These are phyloP conservation scores for Lacerta bilineata DNA, from an alignment of 2,797 vertebrate genomes.

Conservation along the genomic window DNA sequence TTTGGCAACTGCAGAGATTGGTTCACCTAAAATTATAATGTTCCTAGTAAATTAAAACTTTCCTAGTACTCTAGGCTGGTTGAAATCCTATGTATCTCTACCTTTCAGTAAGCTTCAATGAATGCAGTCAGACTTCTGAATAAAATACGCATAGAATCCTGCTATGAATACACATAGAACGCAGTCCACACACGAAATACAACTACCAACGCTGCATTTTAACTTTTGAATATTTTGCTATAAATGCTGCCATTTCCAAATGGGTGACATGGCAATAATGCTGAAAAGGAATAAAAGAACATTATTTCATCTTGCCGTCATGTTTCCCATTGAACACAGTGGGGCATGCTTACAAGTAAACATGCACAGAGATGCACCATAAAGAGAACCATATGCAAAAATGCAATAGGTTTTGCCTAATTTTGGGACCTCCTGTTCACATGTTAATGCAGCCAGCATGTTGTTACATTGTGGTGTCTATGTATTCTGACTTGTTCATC, in stretches of 20 bases:
- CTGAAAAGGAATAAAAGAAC: not conserved
- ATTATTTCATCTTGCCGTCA: not conserved
- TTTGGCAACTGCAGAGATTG: not conserved
- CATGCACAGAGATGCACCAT: not conserved
- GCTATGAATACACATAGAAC: not conserved
- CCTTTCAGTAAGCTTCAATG: not conserved
- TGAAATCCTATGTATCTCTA: not conserved
- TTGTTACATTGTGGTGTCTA: too few species aligned
- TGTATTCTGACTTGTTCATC: not conserved
- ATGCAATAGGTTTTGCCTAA: not conserved
- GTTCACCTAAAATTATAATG: not conserved
- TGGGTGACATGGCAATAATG: not conserved
- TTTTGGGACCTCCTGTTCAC: not conserved
- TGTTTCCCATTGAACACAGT: not conserved
- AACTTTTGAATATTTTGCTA: not conserved
- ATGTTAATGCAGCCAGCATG: not conserved
- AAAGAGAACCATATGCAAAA: not conserved
- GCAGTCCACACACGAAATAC: not conserved
- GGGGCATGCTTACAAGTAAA: not conserved
- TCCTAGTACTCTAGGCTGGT: not conserved
- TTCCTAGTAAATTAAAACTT: too few species aligned
- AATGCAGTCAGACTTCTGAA: not conserved
- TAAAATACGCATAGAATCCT: not conserved
- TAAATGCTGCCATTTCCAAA: not conserved
- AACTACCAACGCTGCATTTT: not conserved